Conservation (phyloP, 1,140 invertebrate genomes). For the Cydia amplana region DNA sequence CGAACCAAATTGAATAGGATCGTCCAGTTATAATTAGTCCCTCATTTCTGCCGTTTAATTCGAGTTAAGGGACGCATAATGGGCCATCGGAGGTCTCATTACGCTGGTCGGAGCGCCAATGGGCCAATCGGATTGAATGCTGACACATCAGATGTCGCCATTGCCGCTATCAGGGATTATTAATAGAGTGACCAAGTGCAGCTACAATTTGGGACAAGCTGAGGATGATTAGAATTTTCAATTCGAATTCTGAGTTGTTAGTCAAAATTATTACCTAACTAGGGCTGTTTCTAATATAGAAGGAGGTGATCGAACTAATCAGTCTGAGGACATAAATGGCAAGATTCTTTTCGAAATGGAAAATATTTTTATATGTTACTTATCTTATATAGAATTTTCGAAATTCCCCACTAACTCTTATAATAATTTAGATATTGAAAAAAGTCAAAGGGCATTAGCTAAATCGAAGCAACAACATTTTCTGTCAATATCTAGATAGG, state of each 20-base stretch:
- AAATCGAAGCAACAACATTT: too few relatives aligned
- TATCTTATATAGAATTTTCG: too few relatives aligned
- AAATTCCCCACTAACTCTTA: too few relatives aligned
- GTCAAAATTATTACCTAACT: too few relatives aligned
- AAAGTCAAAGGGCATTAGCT: too few relatives aligned
- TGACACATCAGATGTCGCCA: slow-evolving; percentile 59
- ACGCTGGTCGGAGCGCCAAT: slow-evolving; percentile 39
- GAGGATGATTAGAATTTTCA: neutral
- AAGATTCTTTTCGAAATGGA: too few relatives aligned
- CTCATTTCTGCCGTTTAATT: slow-evolving; percentile 20
- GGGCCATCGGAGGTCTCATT: slow-evolving; percentile 34
- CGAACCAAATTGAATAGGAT: slow-evolving; percentile 34
- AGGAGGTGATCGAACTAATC: too few relatives aligned
- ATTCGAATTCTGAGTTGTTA: neutral
- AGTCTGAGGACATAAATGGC: too few relatives aligned
- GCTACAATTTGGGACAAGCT: neutral
- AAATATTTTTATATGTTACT: too few relatives aligned
- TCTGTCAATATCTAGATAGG: too few relatives aligned
- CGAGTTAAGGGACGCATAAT: slow-evolving; percentile 24
- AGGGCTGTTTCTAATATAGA: too few relatives aligned
- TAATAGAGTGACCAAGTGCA: slow-evolving; percentile 20
- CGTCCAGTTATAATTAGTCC: slow-evolving; percentile 34
- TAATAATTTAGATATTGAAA: too few relatives aligned
- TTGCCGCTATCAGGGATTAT: slow-evolving; percentile 10
- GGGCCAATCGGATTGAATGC: slow-evolving; percentile 60